These are phyloP conservation scores for Drosophila burlai DNA, from an alignment of 1,140 invertebrate species.

Conservation along the genomic window DNA sequence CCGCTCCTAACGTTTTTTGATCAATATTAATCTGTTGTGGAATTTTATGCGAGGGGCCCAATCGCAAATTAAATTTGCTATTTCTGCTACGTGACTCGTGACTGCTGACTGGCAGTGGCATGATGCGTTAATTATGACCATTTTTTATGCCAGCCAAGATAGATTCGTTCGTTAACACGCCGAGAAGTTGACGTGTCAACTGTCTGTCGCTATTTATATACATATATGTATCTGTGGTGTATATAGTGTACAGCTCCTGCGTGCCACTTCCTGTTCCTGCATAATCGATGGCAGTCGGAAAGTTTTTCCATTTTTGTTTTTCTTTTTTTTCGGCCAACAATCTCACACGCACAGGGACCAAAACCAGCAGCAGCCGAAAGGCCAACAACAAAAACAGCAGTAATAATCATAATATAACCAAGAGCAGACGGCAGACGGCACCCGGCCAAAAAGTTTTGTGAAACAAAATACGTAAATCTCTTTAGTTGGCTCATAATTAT, in stretches of 20 bases:
- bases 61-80: constrained; percentile 75
- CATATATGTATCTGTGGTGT: neutral
- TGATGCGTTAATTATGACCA: constrained; percentile 72
- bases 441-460: constrained; percentile 61
- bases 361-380: constrained; percentile 17
- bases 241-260: constrained; percentile 11
- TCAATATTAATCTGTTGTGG: constrained; percentile 42
- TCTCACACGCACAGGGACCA: constrained; percentile 53
- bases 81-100: constrained; percentile 73
- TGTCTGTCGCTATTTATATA: constrained; percentile 41
- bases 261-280: constrained; percentile 52
- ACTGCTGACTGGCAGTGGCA: constrained; percentile 26
- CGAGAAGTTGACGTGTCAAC: constrained; percentile 62
- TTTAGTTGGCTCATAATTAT: constrained; percentile 84
- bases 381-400: constrained; percentile 13
- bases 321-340: constrained; percentile 37
- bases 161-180: constrained; percentile 60
- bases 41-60: constrained; percentile 64
- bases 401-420: constrained; percentile 43
- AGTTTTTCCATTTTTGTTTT: constrained; percentile 11
- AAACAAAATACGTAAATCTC: constrained; percentile 83
- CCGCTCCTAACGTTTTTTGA: constrained; percentile 8
- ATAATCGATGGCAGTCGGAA: constrained; percentile 69
- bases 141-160: constrained; percentile 45
- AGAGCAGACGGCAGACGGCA: constrained; percentile 36